Evolutionary conservation across 2,888 invertebrate species (phyloP), one percentile per base, ranked within the genome.

Genomic region (Mycogona germanica): DNA sequence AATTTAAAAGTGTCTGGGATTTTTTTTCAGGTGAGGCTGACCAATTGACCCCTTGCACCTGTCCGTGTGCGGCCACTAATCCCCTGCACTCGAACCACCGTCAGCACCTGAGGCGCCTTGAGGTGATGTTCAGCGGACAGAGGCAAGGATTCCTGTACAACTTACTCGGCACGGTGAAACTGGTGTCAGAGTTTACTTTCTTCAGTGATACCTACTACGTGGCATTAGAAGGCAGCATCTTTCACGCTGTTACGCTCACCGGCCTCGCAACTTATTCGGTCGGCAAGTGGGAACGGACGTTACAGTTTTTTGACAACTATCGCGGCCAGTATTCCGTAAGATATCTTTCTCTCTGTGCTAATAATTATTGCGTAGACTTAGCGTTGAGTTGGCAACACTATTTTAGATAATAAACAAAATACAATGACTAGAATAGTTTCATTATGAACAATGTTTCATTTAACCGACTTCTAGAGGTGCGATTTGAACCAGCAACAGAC

Each of bases 221-320:
- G 30, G 76, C 77, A 29, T 72, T 84, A 57, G 82, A 83, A 62
- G 75, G 79, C 60, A 78, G 78, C 53, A 55, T 70, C 56, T 60
- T 70, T 57, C 84, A 84, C 65, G 84, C 83, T 0, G 69, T 85
- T 19, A 84, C 84, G 0, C 80, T 80, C 57, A 80, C 79, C 54
- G 84, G 85, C 0, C 72, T 87, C 40, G 85, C 86, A 68, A 80
- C 83, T 0, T 86, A 85, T 63, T 84, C 84, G 0, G 72, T 78
- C 23, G 71, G 81, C 44, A 74, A 41, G 53, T 60, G 60, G 12
- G 58, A 64, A 12, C 60, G 62, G 7, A 64, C 65, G 4, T 40
- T 67, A 14, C 61, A 61, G 45, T 61, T 63, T 28, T 51, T 60
- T 6, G 61, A 64, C 57, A 57, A 54, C 2, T 57, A 29, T 28